Evolutionary conservation across 1,140 invertebrate species (phyloP).

Genomic region (Drosophila nikananu): DNA sequence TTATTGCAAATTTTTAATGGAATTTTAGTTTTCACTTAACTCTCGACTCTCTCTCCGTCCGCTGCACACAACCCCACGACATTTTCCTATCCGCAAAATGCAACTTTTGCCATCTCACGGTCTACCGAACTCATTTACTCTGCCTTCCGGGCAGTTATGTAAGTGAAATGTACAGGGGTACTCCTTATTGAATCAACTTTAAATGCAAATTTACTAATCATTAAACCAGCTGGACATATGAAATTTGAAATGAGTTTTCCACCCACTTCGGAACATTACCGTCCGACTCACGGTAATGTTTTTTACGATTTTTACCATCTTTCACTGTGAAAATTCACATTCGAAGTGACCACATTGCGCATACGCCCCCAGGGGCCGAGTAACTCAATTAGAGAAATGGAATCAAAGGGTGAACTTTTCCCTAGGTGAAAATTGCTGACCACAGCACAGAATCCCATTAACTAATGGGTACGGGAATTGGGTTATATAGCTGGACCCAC

Average conservation of each 20-base stretch:
- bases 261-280: constrained; percentile 24
- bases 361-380: constrained; percentile 40
- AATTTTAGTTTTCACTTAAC: constrained; percentile 45
- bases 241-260: constrained; percentile 76
- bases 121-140: constrained; percentile 19
- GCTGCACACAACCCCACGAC: constrained; percentile 26
- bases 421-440: constrained; percentile 6
- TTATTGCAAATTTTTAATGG: constrained; percentile 41
- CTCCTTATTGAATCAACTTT: constrained; percentile 6
- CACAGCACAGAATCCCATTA: constrained; percentile 15
- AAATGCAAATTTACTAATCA: constrained; percentile 69
- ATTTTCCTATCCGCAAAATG: constrained; percentile 35
- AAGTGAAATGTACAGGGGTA: constrained; percentile 14
- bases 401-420: constrained; percentile 21
- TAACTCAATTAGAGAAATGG: constrained; percentile 33
- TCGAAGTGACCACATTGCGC: constrained; percentile 70
- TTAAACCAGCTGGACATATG: constrained; percentile 75
- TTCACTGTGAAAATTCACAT: constrained; percentile 83
- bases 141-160: constrained; percentile 24
- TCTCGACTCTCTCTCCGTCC: constrained; percentile 36
- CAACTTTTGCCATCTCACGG: constrained; percentile 30
- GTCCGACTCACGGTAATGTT: constrained; percentile 19
- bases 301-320: constrained; percentile 85
- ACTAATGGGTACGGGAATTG: background rate
- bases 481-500: constrained; percentile 2